A percentile compares a stretch with the other conserved stretches of the same genome.
phyloP scores from a whole-genome alignment of 2,797 vertebrate species.

The Mastacembelus armatus region DNA sequence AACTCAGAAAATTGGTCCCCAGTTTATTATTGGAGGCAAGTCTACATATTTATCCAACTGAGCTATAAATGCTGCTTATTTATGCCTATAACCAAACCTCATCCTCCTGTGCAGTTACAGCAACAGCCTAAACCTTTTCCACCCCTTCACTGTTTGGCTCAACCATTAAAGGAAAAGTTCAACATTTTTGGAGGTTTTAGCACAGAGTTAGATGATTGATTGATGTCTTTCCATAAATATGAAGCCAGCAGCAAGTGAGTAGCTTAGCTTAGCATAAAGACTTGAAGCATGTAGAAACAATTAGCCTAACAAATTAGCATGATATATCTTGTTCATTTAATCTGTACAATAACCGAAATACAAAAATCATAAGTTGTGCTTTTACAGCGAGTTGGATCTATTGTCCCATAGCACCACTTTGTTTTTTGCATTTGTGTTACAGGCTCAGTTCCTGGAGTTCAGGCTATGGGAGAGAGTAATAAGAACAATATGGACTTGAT shows the following conservation, averaged over 20 bases:
- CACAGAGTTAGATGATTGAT: no score
- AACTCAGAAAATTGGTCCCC: not conserved
- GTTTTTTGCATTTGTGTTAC: not conserved
- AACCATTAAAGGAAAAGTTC: not conserved
- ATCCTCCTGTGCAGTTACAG: not conserved
- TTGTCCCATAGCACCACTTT: not conserved
- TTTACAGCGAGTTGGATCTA: not conserved
- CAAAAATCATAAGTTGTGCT: not conserved
- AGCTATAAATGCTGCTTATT: not conserved
- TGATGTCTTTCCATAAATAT: no score
- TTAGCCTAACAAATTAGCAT: not conserved
- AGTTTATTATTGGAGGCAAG: not conserved
- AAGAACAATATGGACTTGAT: constrained; percentile 1
- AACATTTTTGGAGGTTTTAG: constrained; percentile 2
- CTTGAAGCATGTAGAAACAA: not conserved
- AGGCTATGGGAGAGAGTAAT: not conserved
- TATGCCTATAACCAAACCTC: not conserved
- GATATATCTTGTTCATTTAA: not conserved
- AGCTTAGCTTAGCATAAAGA: not conserved
- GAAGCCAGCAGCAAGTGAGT: not conserved
- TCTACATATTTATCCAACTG: not conserved
- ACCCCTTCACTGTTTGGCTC: not conserved
- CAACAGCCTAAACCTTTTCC: not conserved
- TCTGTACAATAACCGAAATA: not conserved
- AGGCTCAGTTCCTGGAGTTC: constrained; percentile 2